Conservation (phyloP, 2,113 vertebrate genomes). For the Limanda limanda region DNA sequence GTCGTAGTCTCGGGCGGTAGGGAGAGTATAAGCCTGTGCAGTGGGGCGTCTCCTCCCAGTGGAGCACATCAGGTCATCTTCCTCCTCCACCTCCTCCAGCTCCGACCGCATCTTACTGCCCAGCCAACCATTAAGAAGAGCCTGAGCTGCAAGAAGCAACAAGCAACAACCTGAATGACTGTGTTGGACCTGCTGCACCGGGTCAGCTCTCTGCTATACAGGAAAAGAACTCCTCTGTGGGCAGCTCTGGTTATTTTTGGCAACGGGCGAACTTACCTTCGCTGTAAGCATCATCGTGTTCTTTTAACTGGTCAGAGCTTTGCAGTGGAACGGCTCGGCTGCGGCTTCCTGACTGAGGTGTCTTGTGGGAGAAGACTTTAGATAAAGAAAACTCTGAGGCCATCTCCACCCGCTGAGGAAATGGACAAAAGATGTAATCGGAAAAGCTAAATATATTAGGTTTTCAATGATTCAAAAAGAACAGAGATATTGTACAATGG, state of each 20-base stretch:
- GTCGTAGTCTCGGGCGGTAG: slow-evolving; percentile 62
- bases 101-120: slow-evolving; percentile 85
- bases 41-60: slow-evolving; percentile 44
- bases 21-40: slow-evolving; percentile 29
- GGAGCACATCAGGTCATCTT: slow-evolving; percentile 69
- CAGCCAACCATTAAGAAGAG: slow-evolving; percentile 89
- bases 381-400: slow-evolving; percentile 85
- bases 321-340: slow-evolving; percentile 70
- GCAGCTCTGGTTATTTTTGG: neutral
- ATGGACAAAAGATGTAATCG: neutral
- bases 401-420: slow-evolving; percentile 82
- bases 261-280: slow-evolving; percentile 84
- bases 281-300: slow-evolving; percentile 83
- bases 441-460: neutral
- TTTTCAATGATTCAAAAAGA: neutral
- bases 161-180: slow-evolving; percentile 3
- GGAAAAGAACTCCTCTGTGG: slow-evolving; percentile 21
- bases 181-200: slow-evolving; percentile 1
- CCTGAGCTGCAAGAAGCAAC: slow-evolving; percentile 82
- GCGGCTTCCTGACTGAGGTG: slow-evolving; percentile 49
- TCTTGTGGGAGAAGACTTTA: slow-evolving; percentile 80
- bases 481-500: neutral
- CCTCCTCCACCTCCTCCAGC: slow-evolving; percentile 79
- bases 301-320: slow-evolving; percentile 80
- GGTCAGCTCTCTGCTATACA: slow-evolving; percentile 6